Percentiles rank a stretch among this genome's conserved stretches.
Conservation (phyloP, 2,797 vertebrate species). For the Clarias pachynema region DNA sequence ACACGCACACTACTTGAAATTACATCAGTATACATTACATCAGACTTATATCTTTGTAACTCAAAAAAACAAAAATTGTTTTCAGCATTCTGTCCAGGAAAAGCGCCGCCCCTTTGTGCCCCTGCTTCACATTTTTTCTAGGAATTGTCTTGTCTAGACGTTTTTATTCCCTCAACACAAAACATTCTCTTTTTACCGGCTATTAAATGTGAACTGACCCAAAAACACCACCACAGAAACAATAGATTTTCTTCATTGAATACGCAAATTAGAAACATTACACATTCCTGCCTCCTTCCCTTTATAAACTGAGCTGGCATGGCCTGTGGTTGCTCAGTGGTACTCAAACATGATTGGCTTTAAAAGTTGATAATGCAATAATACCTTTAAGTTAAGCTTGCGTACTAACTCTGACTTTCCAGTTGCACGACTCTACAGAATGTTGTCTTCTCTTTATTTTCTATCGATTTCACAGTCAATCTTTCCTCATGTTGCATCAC, state of each 20-base stretch:
- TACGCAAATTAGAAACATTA: not conserved
- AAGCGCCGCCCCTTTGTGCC: too few species aligned
- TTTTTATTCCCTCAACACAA: too few species aligned
- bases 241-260: not conserved
- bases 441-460: not conserved
- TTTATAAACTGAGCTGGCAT: not conserved
- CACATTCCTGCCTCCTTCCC: not conserved
- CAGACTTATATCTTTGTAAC: too few species aligned
- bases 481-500: not conserved
- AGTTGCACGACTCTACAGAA: not conserved
- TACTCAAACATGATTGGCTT: conserved; percentile 16
- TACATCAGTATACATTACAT: too few species aligned
- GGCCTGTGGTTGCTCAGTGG: not conserved
- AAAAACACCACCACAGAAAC: not conserved
- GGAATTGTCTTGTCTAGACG: too few species aligned
- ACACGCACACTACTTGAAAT: too few species aligned
- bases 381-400: not conserved
- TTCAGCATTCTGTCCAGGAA: too few species aligned
- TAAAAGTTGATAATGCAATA: not conserved
- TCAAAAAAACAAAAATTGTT: too few species aligned
- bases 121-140: too few species aligned
- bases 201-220: not conserved
- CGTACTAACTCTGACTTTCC: not conserved
- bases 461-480: not conserved
- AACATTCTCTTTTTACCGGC: not conserved